A percentile compares a stretch with the other conserved stretches of the same genome.
These are phyloP conservation scores for Ephestia elutella DNA, from an alignment of 1,140 invertebrate species.

Conservation along the genomic window DNA sequence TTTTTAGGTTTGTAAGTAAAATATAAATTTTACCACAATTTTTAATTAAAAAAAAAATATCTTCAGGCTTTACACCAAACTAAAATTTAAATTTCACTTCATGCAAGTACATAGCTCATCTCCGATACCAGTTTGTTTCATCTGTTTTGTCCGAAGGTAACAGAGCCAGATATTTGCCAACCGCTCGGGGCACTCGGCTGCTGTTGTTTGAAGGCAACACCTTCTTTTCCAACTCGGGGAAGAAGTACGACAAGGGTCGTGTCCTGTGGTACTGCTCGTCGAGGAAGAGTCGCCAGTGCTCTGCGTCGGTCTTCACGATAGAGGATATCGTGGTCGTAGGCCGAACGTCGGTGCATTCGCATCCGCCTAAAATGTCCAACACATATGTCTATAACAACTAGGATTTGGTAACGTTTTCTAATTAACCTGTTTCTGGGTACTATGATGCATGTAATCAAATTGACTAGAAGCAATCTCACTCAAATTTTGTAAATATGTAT, in stretches of 20 bases:
- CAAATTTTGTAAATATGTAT: no score
- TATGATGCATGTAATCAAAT: no score
- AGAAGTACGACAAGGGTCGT: constrained; percentile 33
- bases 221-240: constrained; percentile 52
- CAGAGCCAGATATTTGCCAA: constrained; percentile 43
- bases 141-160: constrained; percentile 28
- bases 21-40: no score
- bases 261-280: constrained; percentile 59
- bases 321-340: constrained; percentile 46
- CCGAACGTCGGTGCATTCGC: constrained; percentile 43
- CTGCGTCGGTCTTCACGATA: constrained; percentile 44
- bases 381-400: not conserved
- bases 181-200: constrained; percentile 39
- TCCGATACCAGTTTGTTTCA: constrained; percentile 1
- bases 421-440: no score
- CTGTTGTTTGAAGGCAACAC: constrained; percentile 52
- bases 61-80: no score
- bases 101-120: no score
- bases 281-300: constrained; percentile 47
- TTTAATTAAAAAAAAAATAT: no score
- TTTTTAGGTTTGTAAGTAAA: no score
- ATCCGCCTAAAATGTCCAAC: constrained; percentile 51
- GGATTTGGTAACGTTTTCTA: no score
- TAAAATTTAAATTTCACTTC: no score
- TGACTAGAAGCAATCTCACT: no score